These are phyloP conservation scores for Agrotis puta DNA, from an alignment of 2,888 invertebrate genomes.

Conservation along the genomic window DNA sequence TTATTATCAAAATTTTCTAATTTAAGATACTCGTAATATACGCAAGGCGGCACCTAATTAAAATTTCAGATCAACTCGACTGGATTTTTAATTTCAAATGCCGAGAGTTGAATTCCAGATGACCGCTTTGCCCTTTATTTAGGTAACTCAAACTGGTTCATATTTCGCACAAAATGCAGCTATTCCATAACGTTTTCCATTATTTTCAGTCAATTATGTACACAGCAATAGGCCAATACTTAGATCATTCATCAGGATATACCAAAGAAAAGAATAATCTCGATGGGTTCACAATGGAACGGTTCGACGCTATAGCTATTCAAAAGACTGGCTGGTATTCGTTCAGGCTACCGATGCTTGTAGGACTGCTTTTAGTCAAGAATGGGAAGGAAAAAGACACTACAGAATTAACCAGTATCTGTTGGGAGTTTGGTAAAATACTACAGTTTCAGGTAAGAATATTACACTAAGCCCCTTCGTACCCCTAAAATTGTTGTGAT, in stretches of 20 bases:
- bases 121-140: too few relatives aligned
- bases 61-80: too few relatives aligned
- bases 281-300: constrained; percentile 42
- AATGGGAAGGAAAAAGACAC: constrained; percentile 26
- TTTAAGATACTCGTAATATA: too few relatives aligned
- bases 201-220: constrained; percentile 40
- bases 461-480: too few relatives aligned
- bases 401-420: constrained; percentile 22
- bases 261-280: constrained; percentile 42
- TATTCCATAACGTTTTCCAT: too few relatives aligned
- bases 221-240: constrained; percentile 35
- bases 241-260: constrained; percentile 32
- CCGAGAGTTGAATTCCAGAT: too few relatives aligned
- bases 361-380: constrained; percentile 26
- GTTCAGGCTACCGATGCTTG: constrained; percentile 33
- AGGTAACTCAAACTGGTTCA: too few relatives aligned
- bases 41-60: too few relatives aligned
- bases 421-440: constrained; percentile 43
- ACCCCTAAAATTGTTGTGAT: too few relatives aligned
- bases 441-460: constrained; percentile 39
- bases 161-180: too few relatives aligned
- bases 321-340: constrained; percentile 35
- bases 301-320: constrained; percentile 31
- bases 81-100: too few relatives aligned
- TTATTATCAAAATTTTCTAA: too few relatives aligned